phyloP scores from a whole-genome alignment of 2,888 invertebrate species.

The Gisinianus flammeolus region DNA sequence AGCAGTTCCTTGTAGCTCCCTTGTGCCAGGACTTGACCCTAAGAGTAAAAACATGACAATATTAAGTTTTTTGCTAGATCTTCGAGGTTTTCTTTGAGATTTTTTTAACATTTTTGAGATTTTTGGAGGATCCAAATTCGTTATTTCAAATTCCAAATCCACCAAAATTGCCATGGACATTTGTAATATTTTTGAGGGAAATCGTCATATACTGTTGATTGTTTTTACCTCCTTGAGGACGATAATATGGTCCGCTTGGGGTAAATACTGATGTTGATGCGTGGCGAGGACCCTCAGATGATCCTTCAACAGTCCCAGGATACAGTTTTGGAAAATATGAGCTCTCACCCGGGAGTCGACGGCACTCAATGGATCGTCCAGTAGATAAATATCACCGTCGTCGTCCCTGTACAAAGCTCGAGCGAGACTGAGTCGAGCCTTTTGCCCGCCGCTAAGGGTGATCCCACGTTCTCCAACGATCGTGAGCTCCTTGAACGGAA shows the following conservation, averaged over 20 bases:
- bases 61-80: too few species aligned
- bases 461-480: slow-evolving; percentile 52
- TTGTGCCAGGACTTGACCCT: slow-evolving; percentile 63
- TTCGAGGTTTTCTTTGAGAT: too few species aligned
- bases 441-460: slow-evolving; percentile 58
- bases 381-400: slow-evolving; percentile 64
- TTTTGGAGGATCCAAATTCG: too few species aligned
- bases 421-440: slow-evolving; percentile 79
- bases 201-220: too few species aligned
- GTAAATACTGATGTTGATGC: slow-evolving; percentile 82
- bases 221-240: too few species aligned
- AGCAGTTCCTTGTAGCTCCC: slow-evolving; percentile 69
- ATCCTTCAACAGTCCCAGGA: slow-evolving; percentile 61
- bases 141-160: slow-evolving; percentile 60
- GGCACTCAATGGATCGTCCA: slow-evolving; percentile 66
- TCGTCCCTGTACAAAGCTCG: slow-evolving; percentile 65
- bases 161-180: slow-evolving; percentile 60
- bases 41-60: background rate
- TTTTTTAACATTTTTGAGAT: too few species aligned
- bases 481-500: slow-evolving; percentile 46
- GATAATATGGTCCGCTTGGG: too few species aligned
- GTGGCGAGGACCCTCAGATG: slow-evolving; percentile 67
- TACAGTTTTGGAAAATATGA: slow-evolving; percentile 64
- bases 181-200: slow-evolving; percentile 62
- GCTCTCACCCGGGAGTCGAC: slow-evolving; percentile 63